A percentile compares a stretch with the other conserved stretches of the same genome.
phyloP scores from a whole-genome alignment of 1,140 invertebrate genomes.

The Magallana ariakensis region DNA sequence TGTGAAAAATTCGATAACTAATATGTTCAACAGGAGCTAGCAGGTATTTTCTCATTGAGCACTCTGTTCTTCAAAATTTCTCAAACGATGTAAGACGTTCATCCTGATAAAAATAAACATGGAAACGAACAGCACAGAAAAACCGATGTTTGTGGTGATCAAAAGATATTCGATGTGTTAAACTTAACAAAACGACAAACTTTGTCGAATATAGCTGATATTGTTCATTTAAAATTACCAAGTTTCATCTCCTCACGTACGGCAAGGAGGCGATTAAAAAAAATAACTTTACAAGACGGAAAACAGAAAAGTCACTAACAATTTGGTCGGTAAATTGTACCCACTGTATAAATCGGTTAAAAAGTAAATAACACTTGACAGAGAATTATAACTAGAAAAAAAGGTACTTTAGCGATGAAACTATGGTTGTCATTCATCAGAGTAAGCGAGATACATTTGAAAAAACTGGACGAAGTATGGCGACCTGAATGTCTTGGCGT shows the following conservation, averaged over 20 bases:
- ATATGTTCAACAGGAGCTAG: too few species aligned
- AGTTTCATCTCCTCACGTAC: too few species aligned
- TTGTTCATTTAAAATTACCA: too few species aligned
- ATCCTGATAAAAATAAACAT: neutral
- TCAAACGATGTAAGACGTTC: neutral
- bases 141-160: too few species aligned
- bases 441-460: neutral
- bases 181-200: neutral
- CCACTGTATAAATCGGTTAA: neutral
- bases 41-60: too few species aligned
- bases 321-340: neutral
- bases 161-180: neutral
- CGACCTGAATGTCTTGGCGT: neutral
- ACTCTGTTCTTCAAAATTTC: too few species aligned
- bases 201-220: too few species aligned
- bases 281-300: neutral
- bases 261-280: neutral
- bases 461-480: conserved; percentile 1
- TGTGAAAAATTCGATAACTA: too few species aligned
- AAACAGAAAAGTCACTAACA: neutral
- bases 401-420: neutral
- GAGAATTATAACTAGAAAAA: too few species aligned
- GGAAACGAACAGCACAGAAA: neutral
- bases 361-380: too few species aligned
- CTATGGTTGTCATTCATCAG: neutral